These are phyloP conservation scores for Pelodiscus sinensis DNA, from an alignment of 2,113 vertebrate species.

Conservation along the genomic window DNA sequence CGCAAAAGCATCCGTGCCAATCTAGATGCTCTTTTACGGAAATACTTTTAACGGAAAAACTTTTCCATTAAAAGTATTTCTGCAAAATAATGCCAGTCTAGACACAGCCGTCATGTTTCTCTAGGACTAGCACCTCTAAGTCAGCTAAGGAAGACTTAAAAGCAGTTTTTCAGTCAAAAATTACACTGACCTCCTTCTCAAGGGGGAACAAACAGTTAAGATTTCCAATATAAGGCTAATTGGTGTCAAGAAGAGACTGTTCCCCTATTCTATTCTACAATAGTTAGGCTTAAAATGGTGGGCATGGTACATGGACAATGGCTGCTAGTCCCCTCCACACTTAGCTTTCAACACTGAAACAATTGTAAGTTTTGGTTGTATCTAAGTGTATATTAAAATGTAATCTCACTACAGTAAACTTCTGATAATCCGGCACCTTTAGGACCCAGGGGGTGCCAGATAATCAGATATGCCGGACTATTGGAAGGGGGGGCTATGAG, in stretches of 20 bases:
- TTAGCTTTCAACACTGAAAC: background rate
- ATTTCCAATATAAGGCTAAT: background rate
- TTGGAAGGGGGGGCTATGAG: too few relatives aligned
- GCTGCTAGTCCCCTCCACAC: accelerated
- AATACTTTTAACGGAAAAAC: too few relatives aligned
- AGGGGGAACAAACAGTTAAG: background rate
- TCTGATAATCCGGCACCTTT: too few relatives aligned
- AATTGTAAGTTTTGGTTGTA: background rate
- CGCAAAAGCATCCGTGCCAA: too few relatives aligned
- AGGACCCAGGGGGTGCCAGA: too few relatives aligned
- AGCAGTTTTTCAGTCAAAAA: background rate
- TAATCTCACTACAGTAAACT: background rate
- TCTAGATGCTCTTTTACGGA: too few relatives aligned
- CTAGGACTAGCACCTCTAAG: background rate
- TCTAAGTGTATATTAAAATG: background rate
- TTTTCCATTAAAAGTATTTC: too few relatives aligned
- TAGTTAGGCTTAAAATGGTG: background rate
- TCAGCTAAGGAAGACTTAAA: background rate
- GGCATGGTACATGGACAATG: background rate
- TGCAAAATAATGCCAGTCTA: too few relatives aligned
- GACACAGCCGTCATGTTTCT: too few relatives aligned
- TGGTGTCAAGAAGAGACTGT: background rate
- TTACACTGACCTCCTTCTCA: background rate
- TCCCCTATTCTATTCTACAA: background rate
- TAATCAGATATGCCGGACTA: too few relatives aligned